Conservation (phyloP, 2,888 invertebrate species). For the Ashinkailepas kermadecensis region DNA sequence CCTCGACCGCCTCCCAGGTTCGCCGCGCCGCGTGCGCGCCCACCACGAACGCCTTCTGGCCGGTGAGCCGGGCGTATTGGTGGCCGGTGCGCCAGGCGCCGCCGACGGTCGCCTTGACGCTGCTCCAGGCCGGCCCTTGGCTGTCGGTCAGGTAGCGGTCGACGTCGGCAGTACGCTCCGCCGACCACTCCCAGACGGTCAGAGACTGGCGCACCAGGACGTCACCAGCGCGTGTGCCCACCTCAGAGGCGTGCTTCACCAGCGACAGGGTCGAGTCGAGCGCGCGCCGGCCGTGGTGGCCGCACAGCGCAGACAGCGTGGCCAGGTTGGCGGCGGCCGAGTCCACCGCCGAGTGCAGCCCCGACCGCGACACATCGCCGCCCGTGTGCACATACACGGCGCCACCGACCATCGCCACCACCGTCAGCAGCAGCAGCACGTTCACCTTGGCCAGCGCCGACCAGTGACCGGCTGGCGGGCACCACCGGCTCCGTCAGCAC, state of each 20-base stretch:
- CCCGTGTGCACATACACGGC: not conserved
- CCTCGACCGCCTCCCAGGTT: not conserved
- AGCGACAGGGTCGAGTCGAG: not conserved
- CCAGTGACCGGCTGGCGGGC: not conserved
- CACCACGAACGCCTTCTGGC: not conserved
- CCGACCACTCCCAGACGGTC: not conserved
- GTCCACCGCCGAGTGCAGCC: not conserved
- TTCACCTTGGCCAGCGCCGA: not conserved
- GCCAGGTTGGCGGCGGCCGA: not conserved
- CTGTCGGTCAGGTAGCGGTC: not conserved
- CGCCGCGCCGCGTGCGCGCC: not conserved
- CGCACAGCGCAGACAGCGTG: not conserved
- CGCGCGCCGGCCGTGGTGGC: not conserved
- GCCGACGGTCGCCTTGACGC: not conserved
- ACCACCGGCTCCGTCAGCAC: too few species aligned
- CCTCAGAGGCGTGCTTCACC: not conserved
- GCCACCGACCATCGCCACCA: not conserved
- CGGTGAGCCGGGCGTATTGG: not conserved
- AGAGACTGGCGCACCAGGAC: not conserved
- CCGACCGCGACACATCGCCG: not conserved
- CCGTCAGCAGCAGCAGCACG: not conserved
- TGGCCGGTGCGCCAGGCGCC: not conserved
- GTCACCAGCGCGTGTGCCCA: not conserved
- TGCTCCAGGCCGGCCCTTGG: not conserved
- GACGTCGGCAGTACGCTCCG: not conserved